These are phyloP conservation scores for Drosophila nebulosa DNA, from an alignment of 1,140 invertebrate genomes.

Conservation along the genomic window DNA sequence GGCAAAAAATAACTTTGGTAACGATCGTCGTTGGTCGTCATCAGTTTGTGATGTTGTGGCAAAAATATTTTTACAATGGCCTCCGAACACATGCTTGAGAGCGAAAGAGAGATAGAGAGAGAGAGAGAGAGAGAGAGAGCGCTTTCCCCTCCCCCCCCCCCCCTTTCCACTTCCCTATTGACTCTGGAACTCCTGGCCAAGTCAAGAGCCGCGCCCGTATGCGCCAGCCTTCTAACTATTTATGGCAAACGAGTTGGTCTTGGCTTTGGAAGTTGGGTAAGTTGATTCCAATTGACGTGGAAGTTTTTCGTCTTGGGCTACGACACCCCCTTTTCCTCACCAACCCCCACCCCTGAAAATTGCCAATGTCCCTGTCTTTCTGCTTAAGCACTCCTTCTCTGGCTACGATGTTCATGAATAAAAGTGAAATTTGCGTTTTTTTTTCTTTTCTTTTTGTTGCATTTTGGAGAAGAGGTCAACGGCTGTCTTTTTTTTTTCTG, in stretches of 20 bases:
- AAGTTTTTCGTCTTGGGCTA: constrained; percentile 35
- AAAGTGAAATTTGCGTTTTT: constrained; percentile 70
- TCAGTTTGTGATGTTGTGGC: constrained; percentile 27
- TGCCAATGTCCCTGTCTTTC: neutral
- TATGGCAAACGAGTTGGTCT: constrained; percentile 72
- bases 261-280: constrained; percentile 17
- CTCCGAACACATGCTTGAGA: constrained; percentile 1
- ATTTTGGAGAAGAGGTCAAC: constrained; percentile 57
- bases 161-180: neutral
- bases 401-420: constrained; percentile 11
- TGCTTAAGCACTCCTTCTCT: neutral
- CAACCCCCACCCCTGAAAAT: neutral
- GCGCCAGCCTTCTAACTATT: constrained; percentile 68
- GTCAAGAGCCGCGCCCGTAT: constrained; percentile 63
- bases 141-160: neutral
- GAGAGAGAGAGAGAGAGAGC: neutral
- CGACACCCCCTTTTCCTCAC: neutral
- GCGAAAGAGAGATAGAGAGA: neutral
- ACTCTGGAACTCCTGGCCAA: constrained; percentile 5
- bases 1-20: constrained; percentile 75
- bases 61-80: constrained; percentile 74
- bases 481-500: constrained; percentile 28
- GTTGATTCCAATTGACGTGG: constrained; percentile 34
- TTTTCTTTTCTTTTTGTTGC: constrained; percentile 12
- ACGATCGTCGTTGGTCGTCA: constrained; percentile 44